Conservation (phyloP, 2,113 vertebrate genomes). For the Cacatua alba region DNA sequence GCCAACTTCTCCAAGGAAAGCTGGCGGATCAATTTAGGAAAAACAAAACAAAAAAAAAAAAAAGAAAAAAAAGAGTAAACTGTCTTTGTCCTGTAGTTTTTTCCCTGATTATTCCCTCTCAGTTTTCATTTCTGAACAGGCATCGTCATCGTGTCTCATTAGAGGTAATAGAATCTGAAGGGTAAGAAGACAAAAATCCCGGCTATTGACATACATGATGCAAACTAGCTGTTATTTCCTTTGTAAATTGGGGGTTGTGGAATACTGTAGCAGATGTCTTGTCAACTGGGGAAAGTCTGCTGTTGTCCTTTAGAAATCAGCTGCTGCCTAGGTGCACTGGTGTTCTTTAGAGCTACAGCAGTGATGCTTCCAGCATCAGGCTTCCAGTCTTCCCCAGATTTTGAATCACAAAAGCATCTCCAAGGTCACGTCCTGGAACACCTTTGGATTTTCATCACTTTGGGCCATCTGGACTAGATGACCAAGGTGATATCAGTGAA, state of each 20-base stretch:
- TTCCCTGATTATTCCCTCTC: neutral
- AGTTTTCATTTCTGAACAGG: neutral
- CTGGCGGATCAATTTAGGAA: neutral
- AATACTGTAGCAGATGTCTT: slow-evolving; percentile 17
- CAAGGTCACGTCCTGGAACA: slow-evolving; percentile 33
- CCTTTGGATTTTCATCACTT: slow-evolving; percentile 7
- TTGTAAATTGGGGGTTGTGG: neutral
- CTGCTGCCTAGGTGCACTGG: neutral
- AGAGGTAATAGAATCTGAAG: slow-evolving; percentile 1
- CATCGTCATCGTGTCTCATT: neutral
- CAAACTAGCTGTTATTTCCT: neutral
- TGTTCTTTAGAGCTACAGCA: neutral
- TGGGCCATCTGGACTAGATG: slow-evolving; percentile 27
- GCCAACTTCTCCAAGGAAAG: neutral
- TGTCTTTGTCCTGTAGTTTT: neutral
- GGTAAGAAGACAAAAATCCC: slow-evolving; percentile 3
- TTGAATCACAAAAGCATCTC: neutral
- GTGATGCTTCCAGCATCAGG: neutral
- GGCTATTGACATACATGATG: neutral
- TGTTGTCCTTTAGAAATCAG: slow-evolving; percentile 14
- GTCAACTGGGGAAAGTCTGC: neutral
- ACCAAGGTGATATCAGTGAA: neutral
- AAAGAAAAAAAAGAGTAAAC: neutral
- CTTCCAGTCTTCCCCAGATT: neutral
- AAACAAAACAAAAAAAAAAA: no score